phyloP scores from a whole-genome alignment of 2,797 vertebrate species.

The Forpus xanthops region DNA sequence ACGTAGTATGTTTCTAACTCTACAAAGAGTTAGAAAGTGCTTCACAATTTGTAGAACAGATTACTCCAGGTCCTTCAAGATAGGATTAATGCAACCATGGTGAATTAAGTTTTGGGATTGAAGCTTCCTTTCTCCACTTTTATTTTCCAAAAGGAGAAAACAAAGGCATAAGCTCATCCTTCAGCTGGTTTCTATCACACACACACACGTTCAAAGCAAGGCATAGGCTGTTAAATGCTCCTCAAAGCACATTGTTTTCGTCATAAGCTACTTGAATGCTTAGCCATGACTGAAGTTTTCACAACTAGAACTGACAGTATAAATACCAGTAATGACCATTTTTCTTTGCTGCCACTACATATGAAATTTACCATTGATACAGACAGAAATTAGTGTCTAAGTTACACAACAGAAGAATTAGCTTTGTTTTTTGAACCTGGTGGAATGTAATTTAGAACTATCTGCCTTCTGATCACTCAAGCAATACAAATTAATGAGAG shows the following conservation, averaged over 20 bases:
- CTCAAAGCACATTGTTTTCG: background rate
- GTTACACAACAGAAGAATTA: background rate
- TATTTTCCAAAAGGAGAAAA: background rate
- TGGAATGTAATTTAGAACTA: background rate
- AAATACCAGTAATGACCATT: background rate
- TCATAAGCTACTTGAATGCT: background rate
- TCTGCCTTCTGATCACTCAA: background rate
- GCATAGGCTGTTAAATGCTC: background rate
- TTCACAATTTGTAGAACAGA: background rate
- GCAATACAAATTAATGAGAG: background rate
- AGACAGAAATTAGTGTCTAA: background rate
- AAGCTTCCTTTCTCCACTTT: background rate
- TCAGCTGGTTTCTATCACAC: background rate
- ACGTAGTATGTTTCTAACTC: too few relatives aligned
- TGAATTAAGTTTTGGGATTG: background rate
- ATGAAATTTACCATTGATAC: background rate
- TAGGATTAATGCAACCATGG: background rate
- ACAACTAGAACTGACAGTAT: background rate
- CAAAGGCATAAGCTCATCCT: background rate
- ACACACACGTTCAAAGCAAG: accelerated
- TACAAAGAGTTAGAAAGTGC: background rate
- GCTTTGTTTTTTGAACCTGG: background rate
- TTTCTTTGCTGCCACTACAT: background rate
- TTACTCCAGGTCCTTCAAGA: background rate
- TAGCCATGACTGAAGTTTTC: background rate